phyloP scores from a whole-genome alignment of 2,797 vertebrate species.

The Discoglossus pictus region DNA sequence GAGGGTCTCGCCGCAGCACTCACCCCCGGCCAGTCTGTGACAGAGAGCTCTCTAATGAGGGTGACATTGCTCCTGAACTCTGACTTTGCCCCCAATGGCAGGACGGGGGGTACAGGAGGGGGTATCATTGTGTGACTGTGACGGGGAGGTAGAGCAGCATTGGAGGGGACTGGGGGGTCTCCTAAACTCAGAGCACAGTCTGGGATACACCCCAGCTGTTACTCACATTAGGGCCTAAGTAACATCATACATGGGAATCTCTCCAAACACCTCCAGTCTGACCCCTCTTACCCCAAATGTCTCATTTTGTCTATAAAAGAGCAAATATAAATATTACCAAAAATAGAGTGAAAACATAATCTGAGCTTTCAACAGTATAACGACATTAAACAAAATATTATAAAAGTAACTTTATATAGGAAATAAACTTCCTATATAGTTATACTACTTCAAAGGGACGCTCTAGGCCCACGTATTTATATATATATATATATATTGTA shows the following conservation, averaged over 20 bases:
- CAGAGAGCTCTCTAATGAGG: neutral
- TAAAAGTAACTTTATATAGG: neutral
- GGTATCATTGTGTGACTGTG: neutral
- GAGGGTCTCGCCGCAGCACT: too few relatives aligned
- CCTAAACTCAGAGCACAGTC: neutral
- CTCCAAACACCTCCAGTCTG: constrained; percentile 18
- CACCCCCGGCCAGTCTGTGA: neutral
- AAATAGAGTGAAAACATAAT: too few relatives aligned
- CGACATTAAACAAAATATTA: neutral
- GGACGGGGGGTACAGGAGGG: neutral
- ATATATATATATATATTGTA: too few relatives aligned
- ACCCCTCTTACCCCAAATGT: neutral
- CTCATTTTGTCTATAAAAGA: too few relatives aligned
- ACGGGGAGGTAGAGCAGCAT: neutral
- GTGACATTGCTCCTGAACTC: constrained; percentile 6
- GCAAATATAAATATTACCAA: too few relatives aligned
- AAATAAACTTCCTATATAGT: neutral
- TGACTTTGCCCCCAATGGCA: neutral
- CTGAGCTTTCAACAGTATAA: neutral
- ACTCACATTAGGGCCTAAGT: constrained; percentile 1
- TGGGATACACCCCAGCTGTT: constrained; percentile 12
- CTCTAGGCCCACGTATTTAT: too few relatives aligned
- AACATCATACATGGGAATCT: constrained; percentile 22
- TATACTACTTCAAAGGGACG: too few relatives aligned
- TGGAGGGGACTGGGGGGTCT: neutral